A percentile compares a stretch with the other conserved stretches of the same genome.
Conservation (phyloP, 2,888 invertebrate species). For the Apantesis nais region DNA sequence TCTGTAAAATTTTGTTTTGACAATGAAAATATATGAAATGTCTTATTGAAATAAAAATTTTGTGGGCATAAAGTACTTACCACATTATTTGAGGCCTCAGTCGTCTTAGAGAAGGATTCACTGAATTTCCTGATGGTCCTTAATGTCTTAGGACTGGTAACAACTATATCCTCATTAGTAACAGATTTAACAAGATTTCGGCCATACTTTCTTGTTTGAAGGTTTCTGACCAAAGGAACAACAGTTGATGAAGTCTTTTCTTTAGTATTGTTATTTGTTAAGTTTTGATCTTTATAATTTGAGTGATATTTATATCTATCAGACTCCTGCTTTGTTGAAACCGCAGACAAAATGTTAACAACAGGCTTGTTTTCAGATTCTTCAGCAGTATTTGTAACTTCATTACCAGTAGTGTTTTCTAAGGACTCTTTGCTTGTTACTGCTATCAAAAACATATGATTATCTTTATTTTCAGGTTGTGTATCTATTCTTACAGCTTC, state of each 20-base stretch:
- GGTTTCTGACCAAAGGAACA: constrained; percentile 69
- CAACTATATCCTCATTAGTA: constrained; percentile 51
- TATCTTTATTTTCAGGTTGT: constrained; percentile 48
- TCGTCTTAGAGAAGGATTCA: constrained; percentile 73
- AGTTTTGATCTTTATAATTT: constrained; percentile 66
- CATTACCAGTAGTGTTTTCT: constrained; percentile 64
- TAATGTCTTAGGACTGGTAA: constrained; percentile 59
- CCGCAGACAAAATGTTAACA: constrained; percentile 53
- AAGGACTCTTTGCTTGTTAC: constrained; percentile 72
- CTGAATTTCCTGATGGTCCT: constrained; percentile 68
- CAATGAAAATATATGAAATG: constrained; percentile 21
- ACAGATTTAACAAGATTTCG: constrained; percentile 58
- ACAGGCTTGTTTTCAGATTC: constrained; percentile 60
- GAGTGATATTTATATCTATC: constrained; percentile 73
- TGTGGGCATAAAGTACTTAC: constrained; percentile 61
- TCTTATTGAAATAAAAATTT: neutral
- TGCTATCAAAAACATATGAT: constrained; percentile 66
- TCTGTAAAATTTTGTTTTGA: constrained; percentile 65
- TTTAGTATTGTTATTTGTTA: constrained; percentile 50
- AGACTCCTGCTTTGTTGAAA: constrained; percentile 44
- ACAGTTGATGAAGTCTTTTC: constrained; percentile 56
- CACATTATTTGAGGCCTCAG: constrained; percentile 75
- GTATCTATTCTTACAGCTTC: constrained; percentile 38
- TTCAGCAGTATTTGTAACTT: constrained; percentile 56
- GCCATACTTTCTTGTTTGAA: constrained; percentile 71